Evolutionary conservation across 2,113 vertebrate genomes (phyloP).

Genomic region (Pedionomus torquatus): DNA sequence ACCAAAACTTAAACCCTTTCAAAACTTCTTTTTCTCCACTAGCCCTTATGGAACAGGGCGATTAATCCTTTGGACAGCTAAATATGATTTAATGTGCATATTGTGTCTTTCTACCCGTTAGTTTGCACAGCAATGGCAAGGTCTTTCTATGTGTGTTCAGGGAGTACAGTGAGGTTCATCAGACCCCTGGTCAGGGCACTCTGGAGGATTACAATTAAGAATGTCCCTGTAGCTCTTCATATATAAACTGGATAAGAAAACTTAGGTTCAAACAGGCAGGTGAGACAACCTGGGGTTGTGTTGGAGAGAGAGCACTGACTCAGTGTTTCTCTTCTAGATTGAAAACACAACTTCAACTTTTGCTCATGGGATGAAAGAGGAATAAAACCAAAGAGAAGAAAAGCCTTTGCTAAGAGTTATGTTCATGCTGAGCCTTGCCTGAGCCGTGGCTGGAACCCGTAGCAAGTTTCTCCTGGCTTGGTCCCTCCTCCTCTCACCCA

Average conservation of each 20-base stretch:
- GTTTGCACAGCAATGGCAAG: not conserved
- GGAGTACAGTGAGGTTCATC: not conserved
- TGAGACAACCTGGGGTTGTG: not conserved
- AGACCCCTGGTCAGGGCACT: not conserved
- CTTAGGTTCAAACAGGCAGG: not conserved
- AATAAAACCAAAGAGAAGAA: not conserved
- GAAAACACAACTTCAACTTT: not conserved
- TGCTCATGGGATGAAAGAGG: not conserved
- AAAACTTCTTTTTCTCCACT: not conserved
- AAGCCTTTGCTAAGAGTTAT: fast-evolving
- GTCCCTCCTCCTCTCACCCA: not conserved
- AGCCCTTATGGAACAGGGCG: not conserved
- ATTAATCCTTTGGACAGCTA: not conserved
- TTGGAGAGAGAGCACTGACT: not conserved
- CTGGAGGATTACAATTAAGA: not conserved
- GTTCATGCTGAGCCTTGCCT: not conserved
- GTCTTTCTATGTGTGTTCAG: not conserved
- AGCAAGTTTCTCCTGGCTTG: not conserved
- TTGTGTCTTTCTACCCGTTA: not conserved
- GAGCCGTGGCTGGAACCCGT: not conserved
- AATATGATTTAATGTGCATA: not conserved
- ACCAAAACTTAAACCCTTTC: not conserved
- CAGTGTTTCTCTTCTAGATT: fast-evolving
- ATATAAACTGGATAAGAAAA: not conserved
- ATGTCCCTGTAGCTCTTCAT: not conserved